Evolutionary conservation across 2,797 vertebrate species (phyloP).

Genomic region (Morelia viridis): DNA sequence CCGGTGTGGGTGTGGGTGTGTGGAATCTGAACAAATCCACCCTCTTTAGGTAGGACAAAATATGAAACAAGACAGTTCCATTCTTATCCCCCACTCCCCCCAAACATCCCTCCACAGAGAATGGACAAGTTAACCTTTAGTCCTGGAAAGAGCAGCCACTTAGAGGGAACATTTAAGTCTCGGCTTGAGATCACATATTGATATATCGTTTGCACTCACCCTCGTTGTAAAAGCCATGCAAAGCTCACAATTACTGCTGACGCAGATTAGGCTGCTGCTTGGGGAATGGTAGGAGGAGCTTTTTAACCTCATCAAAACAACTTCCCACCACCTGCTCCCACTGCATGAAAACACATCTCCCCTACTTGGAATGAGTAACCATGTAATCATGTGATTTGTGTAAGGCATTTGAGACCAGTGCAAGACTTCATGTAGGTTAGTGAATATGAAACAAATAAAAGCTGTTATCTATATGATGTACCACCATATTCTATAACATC

Average conservation of each 20-base stretch:
- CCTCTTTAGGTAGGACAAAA: conserved; percentile 60
- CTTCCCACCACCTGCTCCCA: conserved; percentile 80
- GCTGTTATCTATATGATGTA: not conserved
- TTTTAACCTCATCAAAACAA: conserved; percentile 80
- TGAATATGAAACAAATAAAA: conserved; percentile 30
- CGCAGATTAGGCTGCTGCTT: conserved; percentile 74
- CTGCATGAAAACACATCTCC: conserved; percentile 69
- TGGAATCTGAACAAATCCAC: conserved; percentile 54
- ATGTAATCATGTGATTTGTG: conserved; percentile 23
- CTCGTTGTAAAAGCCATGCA: conserved; percentile 67
- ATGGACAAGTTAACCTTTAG: conserved; percentile 64
- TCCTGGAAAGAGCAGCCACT: conserved; percentile 70
- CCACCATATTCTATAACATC: not conserved
- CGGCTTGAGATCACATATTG: conserved; percentile 67
- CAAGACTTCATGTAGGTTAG: conserved; percentile 27
- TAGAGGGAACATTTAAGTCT: conserved; percentile 66
- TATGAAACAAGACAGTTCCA: conserved; percentile 49
- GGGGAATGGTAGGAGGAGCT: conserved; percentile 76
- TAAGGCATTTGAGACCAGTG: conserved; percentile 25
- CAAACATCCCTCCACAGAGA: conserved; percentile 51
- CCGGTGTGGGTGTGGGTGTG: conserved; percentile 9
- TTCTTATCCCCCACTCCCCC: conserved; percentile 30
- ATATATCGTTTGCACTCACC: conserved; percentile 68
- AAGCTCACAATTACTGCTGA: conserved; percentile 78
- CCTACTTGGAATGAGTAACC: conserved; percentile 52